Evolutionary conservation across 2,113 vertebrate species (phyloP), one percentile per base, ranked within the genome.

Genomic region (Seriola aureovittata): DNA sequence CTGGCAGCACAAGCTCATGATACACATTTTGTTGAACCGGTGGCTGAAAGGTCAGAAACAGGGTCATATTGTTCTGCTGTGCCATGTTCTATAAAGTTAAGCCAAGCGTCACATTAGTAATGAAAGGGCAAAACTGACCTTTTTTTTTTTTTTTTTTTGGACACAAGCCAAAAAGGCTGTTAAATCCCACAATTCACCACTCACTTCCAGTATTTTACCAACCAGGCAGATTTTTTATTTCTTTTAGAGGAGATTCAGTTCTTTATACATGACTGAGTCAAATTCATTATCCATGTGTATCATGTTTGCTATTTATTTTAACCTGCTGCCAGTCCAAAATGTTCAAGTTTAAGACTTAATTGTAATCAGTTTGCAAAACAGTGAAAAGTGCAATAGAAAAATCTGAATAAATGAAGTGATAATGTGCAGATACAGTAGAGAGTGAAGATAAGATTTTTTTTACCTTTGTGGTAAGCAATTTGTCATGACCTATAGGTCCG

Each of bases 41-140:
- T 21, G 70, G 63, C 68, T 62, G 64, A 57, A 54, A 52, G 82
- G 82, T 90, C 78, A 75, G 16, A 32, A 38, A 29, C 32, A 2
- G 44, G 88, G 70, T 89, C 75, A 11, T 13, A 38, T 65, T 72
- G 71, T 82, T 89, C 46, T 60, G 60, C 75, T n/a, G 19, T 62
- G 82, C 59, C 75, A 64, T 23, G 70, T 79, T 80, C 68, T 82
- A 44, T 76, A 85, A 85, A 85, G 77, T 75, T 62, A 62, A 88
- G 52, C 65, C 65, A 46, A 63, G 63, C 23, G 5, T 79, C 60
- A 21, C n/a, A 1, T 34, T 10, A 42, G 66, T 14, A 52, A 66
- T 62, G 66, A 84, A 81, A 69, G 58, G 62, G 59, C 17, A 76
- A 84, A 76, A 75, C 36, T 4, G 36, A 68, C 63, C 60, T 66